phyloP scores from a whole-genome alignment of 2,888 invertebrate genomes.

The Cataglyphis rosenhaueri region DNA sequence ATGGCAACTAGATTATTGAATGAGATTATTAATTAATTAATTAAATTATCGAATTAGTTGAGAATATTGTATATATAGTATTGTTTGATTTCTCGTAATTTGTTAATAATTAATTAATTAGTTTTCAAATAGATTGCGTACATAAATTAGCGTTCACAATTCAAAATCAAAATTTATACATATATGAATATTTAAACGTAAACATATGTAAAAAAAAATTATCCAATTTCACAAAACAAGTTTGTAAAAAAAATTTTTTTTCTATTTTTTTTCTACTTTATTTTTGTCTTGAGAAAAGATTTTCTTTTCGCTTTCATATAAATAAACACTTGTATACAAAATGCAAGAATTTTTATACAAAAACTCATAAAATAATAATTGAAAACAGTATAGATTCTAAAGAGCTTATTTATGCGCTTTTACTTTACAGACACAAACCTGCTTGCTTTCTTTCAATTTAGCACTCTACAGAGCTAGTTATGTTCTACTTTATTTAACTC shows the following conservation, averaged over 20 bases:
- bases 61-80: constrained; percentile 38
- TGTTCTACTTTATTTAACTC: background rate
- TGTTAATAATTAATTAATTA: constrained; percentile 44
- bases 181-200: background rate
- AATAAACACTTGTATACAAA: background rate
- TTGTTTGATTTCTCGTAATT: constrained; percentile 28
- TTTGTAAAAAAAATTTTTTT: background rate
- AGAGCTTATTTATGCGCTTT: background rate
- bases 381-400: background rate
- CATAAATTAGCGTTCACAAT: background rate
- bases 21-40: constrained; percentile 29
- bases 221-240: background rate
- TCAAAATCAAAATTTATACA: constrained; percentile 32
- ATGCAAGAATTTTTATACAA: background rate
- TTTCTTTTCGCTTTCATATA: background rate
- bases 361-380: background rate
- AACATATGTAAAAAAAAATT: background rate
- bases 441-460: constrained; percentile 9
- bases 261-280: background rate
- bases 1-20: constrained; percentile 37
- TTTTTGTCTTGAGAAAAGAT: background rate
- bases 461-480: background rate
- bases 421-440: background rate
- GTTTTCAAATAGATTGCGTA: constrained; percentile 9
- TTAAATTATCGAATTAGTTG: constrained; percentile 38